A percentile compares a stretch with the other conserved stretches of the same genome.
Conservation (phyloP, 2,113 vertebrate species). For the Silurus meridionalis region DNA sequence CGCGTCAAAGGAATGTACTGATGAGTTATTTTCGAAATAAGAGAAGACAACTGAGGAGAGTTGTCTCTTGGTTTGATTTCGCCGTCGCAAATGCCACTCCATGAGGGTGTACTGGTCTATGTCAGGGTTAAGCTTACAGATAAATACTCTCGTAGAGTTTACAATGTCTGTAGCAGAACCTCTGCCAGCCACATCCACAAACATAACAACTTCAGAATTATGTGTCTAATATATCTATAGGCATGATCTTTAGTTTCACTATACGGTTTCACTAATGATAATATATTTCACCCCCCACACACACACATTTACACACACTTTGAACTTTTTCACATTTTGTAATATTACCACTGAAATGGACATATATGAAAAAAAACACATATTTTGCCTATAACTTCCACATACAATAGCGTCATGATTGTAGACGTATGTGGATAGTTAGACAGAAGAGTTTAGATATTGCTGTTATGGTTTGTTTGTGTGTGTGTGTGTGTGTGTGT, state of each 20-base stretch:
- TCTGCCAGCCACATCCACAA: neutral
- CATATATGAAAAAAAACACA: neutral
- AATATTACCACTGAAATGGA: neutral
- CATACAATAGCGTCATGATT: no score
- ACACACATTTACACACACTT: neutral
- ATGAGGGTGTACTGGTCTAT: neutral
- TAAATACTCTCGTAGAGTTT: neutral
- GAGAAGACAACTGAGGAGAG: conserved; percentile 12
- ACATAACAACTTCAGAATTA: neutral
- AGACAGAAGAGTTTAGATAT: no score
- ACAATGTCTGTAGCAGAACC: neutral
- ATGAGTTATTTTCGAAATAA: neutral
- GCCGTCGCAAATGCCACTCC: neutral
- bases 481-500: no score
- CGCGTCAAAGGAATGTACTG: neutral
- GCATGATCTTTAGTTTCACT: neutral
- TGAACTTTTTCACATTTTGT: neutral
- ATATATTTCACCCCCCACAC: neutral
- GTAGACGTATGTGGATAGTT: no score
- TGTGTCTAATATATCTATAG: neutral
- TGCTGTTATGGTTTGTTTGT: no score
- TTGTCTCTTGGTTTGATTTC: neutral
- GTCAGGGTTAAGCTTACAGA: neutral
- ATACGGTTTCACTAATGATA: no score
- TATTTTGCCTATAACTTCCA: no score